Base-by-base conservation (phyloP, 1,140 invertebrate genomes). In the Octopus bimaculoides region DNA sequence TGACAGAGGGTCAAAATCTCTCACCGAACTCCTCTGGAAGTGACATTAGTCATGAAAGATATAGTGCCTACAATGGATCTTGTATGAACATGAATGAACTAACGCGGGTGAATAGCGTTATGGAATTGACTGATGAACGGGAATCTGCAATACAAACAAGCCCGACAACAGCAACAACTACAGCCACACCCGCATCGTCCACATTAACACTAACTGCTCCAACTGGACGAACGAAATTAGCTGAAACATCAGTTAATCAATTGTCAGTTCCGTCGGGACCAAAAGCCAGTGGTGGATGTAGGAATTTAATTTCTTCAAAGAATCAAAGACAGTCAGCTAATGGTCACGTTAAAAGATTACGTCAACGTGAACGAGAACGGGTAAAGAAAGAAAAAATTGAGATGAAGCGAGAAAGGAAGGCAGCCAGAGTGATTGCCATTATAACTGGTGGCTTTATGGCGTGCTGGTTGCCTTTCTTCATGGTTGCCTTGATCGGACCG, bases 341-440 rank as follows among this genome's bases (percentile, higher is more conserved):
- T 77, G 86, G 86, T 78, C 81, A 83, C 80, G 83, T 78, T 61
- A 87, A 86, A 78, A 71, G 80, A 12, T 61, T 81, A 10, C 81
- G 82, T 52, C 82, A 84, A 52, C 77, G 84, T 56, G 85, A 85
- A 20, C 85, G 86, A 80, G 85, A 88, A 75, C 81, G 84, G 75
- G 83, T 83, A 52, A 78, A 85, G 53, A 87, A 87, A 81, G 89
- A 89, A 78, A 90, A 90, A 81, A 83, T 91, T 54, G 91, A 91
- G 82, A 87, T 89, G 82, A 89, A 90, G 82, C 81, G 91, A 41
- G 91, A 91, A 82, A 78, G 90, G 69, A 91, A 91, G 83, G 91
- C 91, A 9, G 90, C 91, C 0, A 86, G 90, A 53, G 91, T 90
- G 8, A 83, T 92, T 69, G 90, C 89, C 6, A 90, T 91, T 26